A percentile compares a stretch with the other conserved stretches of the same genome.
These are phyloP conservation scores for Micropterix aruncella DNA, from an alignment of 2,888 invertebrate species.

Conservation along the genomic window DNA sequence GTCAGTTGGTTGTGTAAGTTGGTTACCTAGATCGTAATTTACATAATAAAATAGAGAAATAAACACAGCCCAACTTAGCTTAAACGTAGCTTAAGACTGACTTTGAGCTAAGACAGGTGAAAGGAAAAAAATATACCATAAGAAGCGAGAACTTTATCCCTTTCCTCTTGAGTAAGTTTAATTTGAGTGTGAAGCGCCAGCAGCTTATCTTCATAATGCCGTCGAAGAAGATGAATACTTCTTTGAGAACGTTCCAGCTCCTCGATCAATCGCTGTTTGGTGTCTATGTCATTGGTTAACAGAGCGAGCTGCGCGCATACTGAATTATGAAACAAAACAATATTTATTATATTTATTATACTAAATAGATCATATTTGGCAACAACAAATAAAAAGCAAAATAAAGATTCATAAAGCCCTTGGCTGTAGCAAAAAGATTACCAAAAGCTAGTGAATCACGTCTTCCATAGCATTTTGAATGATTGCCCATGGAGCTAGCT, in stretches of 20 bases:
- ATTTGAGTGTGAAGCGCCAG: constrained; percentile 73
- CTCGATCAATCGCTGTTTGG: constrained; percentile 88
- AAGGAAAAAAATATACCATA: constrained; percentile 20
- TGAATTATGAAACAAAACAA: too few relatives aligned
- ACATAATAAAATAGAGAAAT: constrained; percentile 2
- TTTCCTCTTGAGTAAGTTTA: constrained; percentile 75
- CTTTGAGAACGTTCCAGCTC: constrained; percentile 84
- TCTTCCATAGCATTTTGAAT: too few relatives aligned
- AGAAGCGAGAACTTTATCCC: constrained; percentile 73
- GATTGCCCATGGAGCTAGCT: too few relatives aligned
- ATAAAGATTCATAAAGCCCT: too few relatives aligned
- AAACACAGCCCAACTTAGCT: not conserved
- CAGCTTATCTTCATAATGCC: constrained; percentile 88
- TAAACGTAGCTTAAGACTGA: not conserved
- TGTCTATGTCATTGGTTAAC: constrained; percentile 84
- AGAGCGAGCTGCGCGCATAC: constrained; percentile 54
- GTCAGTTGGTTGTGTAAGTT: constrained; percentile 46
- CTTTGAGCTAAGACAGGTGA: not conserved
- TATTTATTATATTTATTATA: too few relatives aligned
- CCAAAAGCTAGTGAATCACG: too few relatives aligned
- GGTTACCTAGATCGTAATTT: constrained; percentile 14
- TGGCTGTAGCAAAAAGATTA: too few relatives aligned
- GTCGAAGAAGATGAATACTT: constrained; percentile 68
- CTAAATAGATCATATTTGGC: too few relatives aligned
- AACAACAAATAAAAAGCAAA: too few relatives aligned